phyloP scores from a whole-genome alignment of 1,140 invertebrate species.

The Ylistrum balloti region DNA sequence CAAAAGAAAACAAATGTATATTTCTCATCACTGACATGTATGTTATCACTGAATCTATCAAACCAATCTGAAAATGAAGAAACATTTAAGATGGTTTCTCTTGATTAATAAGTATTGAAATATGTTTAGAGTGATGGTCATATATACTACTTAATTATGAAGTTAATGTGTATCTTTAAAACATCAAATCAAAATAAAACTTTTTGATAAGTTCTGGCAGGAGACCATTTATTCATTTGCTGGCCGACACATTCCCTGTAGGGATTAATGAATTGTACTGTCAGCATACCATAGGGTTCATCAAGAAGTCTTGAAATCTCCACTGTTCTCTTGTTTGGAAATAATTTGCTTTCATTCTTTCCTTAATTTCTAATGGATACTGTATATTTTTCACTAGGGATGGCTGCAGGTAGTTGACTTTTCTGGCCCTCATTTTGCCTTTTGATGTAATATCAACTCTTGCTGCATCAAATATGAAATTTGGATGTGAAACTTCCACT shows the following conservation, averaged over 20 bases:
- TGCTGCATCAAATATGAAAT: conserved; percentile 87
- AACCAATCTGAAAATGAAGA: too few relatives aligned
- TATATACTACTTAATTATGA: too few relatives aligned
- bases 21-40: neutral
- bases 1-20: conserved; percentile 52
- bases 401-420: conserved; percentile 97
- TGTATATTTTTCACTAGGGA: conserved; percentile 87
- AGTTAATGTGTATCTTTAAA: too few relatives aligned
- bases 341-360: conserved; percentile 91
- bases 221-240: too few relatives aligned
- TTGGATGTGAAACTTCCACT: conserved; percentile 95
- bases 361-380: conserved; percentile 95
- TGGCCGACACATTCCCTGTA: too few relatives aligned
- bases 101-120: too few relatives aligned
- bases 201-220: too few relatives aligned
- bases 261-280: too few relatives aligned
- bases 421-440: conserved; percentile 96
- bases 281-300: conserved; percentile 92
- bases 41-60: too few relatives aligned
- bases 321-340: conserved; percentile 97
- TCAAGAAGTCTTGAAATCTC: conserved; percentile 96
- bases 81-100: too few relatives aligned
- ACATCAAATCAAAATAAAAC: too few relatives aligned
- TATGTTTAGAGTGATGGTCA: too few relatives aligned
- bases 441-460: conserved; percentile 81